phyloP scores from a whole-genome alignment of 2,888 invertebrate genomes.

The Caradrina clavipalpis region DNA sequence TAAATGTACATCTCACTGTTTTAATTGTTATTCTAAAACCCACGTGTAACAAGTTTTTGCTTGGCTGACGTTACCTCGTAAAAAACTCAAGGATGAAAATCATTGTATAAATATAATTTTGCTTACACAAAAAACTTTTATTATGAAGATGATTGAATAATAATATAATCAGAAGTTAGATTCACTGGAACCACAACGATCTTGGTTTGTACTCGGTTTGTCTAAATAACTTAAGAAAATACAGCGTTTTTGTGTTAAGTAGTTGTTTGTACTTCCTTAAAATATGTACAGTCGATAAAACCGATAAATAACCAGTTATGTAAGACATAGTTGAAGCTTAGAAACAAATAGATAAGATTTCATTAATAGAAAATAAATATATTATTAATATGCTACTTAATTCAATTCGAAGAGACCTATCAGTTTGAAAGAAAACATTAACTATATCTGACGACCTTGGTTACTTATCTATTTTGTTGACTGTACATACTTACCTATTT shows the following conservation, averaged over 20 bases:
- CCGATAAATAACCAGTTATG: no score
- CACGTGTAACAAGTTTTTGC: constrained; percentile 36
- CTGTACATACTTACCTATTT: no score
- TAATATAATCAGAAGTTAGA: constrained; percentile 5
- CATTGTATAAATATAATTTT: constrained; percentile 25
- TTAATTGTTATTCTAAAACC: constrained; percentile 8
- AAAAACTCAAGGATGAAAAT: constrained; percentile 44
- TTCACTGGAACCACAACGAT: not conserved
- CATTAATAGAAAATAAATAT: no score
- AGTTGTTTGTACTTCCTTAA: no score
- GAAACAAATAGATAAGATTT: no score
- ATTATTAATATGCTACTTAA: no score
- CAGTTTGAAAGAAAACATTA: no score
- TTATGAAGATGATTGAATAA: not conserved
- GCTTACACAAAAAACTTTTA: constrained; percentile 28
- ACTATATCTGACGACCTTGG: no score
- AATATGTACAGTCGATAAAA: no score
- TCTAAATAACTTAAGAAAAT: not conserved
- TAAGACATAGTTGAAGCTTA: no score
- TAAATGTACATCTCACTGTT: not conserved
- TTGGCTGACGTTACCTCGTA: not conserved
- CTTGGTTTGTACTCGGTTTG: not conserved
- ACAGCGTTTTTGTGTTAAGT: not conserved
- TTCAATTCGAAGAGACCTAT: no score
- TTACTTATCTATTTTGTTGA: no score